Percentiles rank a stretch among this genome's conserved stretches.
Evolutionary conservation across 2,888 invertebrate genomes (phyloP).

Genomic region (Drosophila neonasuta): DNA sequence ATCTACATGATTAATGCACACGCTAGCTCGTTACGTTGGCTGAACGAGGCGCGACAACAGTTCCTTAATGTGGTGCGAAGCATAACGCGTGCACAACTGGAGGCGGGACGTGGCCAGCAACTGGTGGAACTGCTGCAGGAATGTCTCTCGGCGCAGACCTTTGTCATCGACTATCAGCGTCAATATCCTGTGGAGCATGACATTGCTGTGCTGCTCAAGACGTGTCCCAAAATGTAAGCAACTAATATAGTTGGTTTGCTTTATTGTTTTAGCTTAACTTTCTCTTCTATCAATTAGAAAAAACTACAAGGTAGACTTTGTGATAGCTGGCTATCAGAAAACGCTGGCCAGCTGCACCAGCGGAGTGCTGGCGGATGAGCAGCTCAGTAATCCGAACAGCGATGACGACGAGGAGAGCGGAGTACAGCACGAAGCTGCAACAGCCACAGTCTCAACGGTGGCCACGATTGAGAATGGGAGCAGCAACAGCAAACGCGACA

Average conservation of each 20-base stretch:
- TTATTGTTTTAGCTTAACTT: neutral
- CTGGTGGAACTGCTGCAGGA: slow-evolving; percentile 82
- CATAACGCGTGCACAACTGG: slow-evolving; percentile 81
- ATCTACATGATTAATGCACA: slow-evolving; percentile 82
- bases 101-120: slow-evolving; percentile 69
- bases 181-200: slow-evolving; percentile 87
- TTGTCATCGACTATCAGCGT: slow-evolving; percentile 88
- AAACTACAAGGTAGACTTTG: slow-evolving; percentile 61
- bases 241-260: neutral
- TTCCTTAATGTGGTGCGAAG: slow-evolving; percentile 82
- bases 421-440: neutral
- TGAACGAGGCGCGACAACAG: slow-evolving; percentile 82
- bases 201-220: slow-evolving; percentile 85
- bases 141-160: slow-evolving; percentile 83
- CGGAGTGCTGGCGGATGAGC: slow-evolving; percentile 53
- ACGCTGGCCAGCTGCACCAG: slow-evolving; percentile 48
- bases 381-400: slow-evolving; percentile 2
- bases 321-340: slow-evolving; percentile 60
- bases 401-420: slow-evolving; percentile 37
- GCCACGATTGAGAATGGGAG: slow-evolving; percentile 22
- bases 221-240: slow-evolving; percentile 88
- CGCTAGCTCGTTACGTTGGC: slow-evolving; percentile 75
- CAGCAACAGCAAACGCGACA: slow-evolving; percentile 57
- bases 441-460: slow-evolving; percentile 21
- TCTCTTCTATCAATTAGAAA: slow-evolving; percentile 51